phyloP scores from a whole-genome alignment of 1,140 invertebrate genomes.

The Drosophila punjabiensis region DNA sequence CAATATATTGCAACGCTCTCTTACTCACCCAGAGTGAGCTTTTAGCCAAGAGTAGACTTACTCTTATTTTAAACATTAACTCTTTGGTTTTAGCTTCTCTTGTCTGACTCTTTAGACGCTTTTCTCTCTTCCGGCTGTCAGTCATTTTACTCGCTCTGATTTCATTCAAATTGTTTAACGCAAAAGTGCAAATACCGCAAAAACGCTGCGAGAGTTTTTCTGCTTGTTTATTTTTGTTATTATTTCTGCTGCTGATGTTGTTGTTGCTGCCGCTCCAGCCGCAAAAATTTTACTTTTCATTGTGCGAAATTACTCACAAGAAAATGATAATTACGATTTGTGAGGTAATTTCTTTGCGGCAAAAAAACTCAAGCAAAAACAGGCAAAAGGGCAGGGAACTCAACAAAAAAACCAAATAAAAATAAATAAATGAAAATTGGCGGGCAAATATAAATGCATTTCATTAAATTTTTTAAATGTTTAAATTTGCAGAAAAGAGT shows the following conservation, averaged over 20 bases:
- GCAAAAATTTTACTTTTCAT: constrained; percentile 78
- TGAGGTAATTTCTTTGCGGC: constrained; percentile 60
- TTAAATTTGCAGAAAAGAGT: neutral
- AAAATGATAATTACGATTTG: constrained; percentile 59
- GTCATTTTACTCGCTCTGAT: constrained; percentile 34
- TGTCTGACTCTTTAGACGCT: neutral
- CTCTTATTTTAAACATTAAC: neutral
- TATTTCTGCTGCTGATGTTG: constrained; percentile 10
- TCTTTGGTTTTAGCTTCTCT: constrained; percentile 18
- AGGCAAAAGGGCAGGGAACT: constrained; percentile 34
- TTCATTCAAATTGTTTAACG: constrained; percentile 73
- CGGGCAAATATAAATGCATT: constrained; percentile 6
- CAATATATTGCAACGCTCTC: constrained; percentile 48
- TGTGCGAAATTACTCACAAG: constrained; percentile 73
- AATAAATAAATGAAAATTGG: neutral
- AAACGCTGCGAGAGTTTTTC: constrained; percentile 43
- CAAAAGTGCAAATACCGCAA: constrained; percentile 81
- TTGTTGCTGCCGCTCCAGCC: constrained; percentile 38
- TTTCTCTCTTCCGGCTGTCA: constrained; percentile 9
- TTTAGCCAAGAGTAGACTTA: constrained; percentile 13
- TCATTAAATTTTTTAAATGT: neutral
- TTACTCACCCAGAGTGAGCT: constrained; percentile 19
- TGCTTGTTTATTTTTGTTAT: constrained; percentile 39
- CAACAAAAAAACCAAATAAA: neutral
- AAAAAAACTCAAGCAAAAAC: constrained; percentile 4